These are phyloP conservation scores for Psilopogon haemacephalus DNA, from an alignment of 2,113 vertebrate genomes.

Conservation along the genomic window DNA sequence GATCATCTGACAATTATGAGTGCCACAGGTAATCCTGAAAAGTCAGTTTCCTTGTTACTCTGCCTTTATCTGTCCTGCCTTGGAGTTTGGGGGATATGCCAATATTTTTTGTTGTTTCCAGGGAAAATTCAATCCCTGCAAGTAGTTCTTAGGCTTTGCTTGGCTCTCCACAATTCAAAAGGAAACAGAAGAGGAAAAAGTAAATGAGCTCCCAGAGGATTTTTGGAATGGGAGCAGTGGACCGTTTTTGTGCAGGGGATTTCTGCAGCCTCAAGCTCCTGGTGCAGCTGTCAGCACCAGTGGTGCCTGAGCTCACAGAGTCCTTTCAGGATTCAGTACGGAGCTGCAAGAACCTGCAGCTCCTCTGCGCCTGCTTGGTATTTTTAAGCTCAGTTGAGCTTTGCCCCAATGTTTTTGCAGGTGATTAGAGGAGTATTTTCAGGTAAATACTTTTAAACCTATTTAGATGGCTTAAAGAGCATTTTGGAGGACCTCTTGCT, in stretches of 20 bases:
- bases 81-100: neutral
- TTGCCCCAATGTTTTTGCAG: neutral
- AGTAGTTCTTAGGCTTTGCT: neutral
- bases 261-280: neutral
- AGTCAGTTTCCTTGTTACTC: neutral
- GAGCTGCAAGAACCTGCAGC: neutral
- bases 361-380: neutral
- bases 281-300: neutral
- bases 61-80: neutral
- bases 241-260: neutral
- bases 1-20: constrained; percentile 82
- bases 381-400: neutral
- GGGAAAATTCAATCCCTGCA: neutral
- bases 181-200: neutral
- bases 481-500: neutral
- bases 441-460: neutral
- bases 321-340: neutral
- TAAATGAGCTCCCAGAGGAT: neutral
- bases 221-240: neutral
- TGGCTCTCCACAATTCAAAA: neutral
- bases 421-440: neutral
- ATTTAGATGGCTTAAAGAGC: neutral
- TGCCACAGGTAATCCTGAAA: constrained; percentile 75
- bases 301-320: neutral
- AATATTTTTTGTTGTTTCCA: neutral